Evolutionary conservation across 1,140 invertebrate species (phyloP).

Genomic region (Dendrolimus kikuchii): DNA sequence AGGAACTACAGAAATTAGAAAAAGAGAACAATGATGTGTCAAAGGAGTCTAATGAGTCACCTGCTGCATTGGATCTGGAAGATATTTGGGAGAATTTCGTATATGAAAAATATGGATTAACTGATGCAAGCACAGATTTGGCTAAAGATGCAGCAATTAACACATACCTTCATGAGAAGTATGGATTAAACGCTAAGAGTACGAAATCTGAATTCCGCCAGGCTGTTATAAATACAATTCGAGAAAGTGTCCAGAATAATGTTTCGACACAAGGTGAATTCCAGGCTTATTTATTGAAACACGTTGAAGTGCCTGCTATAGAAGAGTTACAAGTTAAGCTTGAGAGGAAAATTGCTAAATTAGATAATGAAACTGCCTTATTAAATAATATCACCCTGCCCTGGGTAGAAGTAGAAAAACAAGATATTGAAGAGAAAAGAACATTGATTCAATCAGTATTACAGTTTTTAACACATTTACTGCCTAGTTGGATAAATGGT

Average conservation of each 20-base stretch:
- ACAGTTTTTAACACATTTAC: constrained; percentile 36
- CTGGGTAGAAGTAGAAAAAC: constrained; percentile 26
- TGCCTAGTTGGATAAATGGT: constrained; percentile 35
- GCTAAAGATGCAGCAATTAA: constrained; percentile 42
- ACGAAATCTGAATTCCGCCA: constrained; percentile 44
- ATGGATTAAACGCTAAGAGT: constrained; percentile 42
- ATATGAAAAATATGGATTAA: constrained; percentile 51
- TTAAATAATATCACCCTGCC: constrained; percentile 35
- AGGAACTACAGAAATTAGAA: constrained; percentile 16
- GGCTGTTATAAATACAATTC: constrained; percentile 41
- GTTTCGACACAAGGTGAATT: constrained; percentile 23
- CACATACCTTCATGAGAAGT: constrained; percentile 44
- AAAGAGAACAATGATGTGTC: constrained; percentile 24
- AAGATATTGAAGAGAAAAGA: constrained; percentile 38
- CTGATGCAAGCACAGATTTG: constrained; percentile 29
- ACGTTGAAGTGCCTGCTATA: constrained; percentile 36
- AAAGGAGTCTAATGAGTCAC: constrained; percentile 32
- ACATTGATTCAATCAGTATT: constrained; percentile 34
- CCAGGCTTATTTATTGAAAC: constrained; percentile 34
- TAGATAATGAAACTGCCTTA: constrained; percentile 41
- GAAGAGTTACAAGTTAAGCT: constrained; percentile 33
- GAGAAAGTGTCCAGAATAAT: constrained; percentile 39
- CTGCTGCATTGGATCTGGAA: constrained; percentile 34
- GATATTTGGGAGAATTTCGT: constrained; percentile 51
- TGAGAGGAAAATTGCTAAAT: constrained; percentile 37